Conservation (phyloP, 2,797 vertebrate genomes). For the Acanthornis magna region DNA sequence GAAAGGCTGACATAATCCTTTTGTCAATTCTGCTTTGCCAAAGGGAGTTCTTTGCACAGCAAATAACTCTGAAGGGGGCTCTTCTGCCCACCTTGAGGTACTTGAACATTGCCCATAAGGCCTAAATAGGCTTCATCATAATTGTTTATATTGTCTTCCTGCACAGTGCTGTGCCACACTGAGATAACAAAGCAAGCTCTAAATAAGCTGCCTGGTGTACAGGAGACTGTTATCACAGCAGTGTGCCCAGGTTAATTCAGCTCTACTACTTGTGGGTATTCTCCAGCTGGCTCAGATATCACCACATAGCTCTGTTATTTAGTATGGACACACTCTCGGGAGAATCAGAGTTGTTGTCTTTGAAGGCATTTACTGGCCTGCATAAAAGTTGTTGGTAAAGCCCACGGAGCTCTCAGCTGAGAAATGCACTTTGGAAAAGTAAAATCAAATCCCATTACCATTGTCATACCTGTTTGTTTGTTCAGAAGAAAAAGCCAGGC, state of each 20-base stretch:
- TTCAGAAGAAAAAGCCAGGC: background rate
- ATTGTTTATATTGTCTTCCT: conserved; percentile 53
- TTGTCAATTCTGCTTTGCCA: conserved; percentile 1
- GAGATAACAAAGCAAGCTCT: conserved; percentile 57
- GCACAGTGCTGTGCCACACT: background rate
- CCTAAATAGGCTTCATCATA: conserved; percentile 36
- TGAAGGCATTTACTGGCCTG: background rate
- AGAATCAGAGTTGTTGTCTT: conserved; percentile 3
- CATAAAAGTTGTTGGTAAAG: background rate
- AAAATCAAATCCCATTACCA: background rate
- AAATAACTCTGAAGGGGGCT: conserved; percentile 38
- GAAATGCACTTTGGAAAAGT: background rate
- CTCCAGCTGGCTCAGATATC: background rate
- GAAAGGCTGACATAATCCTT: conserved; percentile 56
- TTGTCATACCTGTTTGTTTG: background rate
- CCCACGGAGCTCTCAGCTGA: background rate
- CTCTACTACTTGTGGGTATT: conserved; percentile 20
- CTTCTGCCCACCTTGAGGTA: conserved; percentile 46
- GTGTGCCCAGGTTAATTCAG: conserved; percentile 62
- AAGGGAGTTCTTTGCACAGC: background rate
- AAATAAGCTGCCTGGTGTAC: conserved; percentile 40
- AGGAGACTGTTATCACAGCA: conserved; percentile 48
- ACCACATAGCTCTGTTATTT: background rate
- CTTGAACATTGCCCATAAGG: conserved; percentile 31
- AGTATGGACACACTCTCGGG: background rate